phyloP scores from a whole-genome alignment of 2,888 invertebrate species.

The Lycaena phlaeas region DNA sequence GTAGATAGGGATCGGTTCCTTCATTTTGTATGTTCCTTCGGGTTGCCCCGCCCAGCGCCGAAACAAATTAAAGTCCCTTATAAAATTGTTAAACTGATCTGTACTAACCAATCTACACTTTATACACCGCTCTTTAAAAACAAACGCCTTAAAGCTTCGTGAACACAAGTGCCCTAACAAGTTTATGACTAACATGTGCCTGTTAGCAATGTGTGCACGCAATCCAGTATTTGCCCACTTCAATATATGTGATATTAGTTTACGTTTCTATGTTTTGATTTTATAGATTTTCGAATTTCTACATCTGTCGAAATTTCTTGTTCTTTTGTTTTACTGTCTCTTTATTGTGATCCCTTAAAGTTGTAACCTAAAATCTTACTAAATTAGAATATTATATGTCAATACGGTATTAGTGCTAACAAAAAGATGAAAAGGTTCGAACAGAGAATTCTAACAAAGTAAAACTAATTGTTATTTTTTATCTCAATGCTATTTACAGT shows the following conservation, averaged over 20 bases:
- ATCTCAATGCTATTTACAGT: conserved; percentile 28
- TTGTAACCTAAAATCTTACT: conserved; percentile 19
- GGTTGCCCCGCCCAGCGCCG: conserved; percentile 70
- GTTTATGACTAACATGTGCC: conserved; percentile 49
- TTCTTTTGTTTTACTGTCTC: conserved; percentile 42
- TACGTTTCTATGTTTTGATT: conserved; percentile 39
- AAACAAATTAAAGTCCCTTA: conserved; percentile 46
- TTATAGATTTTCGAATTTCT: conserved; percentile 48
- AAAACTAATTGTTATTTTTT: conserved; percentile 21
- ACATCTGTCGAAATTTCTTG: conserved; percentile 41
- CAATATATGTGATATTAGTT: conserved; percentile 68
- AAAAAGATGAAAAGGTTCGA: conserved; percentile 8
- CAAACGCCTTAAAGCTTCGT: conserved; percentile 32
- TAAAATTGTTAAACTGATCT: conserved; percentile 41
- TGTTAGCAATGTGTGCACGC: conserved; percentile 69
- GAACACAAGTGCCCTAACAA: conserved; percentile 43
- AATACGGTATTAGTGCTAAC: conserved; percentile 9
- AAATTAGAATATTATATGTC: conserved; percentile 3
- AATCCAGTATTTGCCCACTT: conserved; percentile 63
- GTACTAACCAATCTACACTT: conserved; percentile 39
- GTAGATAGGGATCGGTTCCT: conserved; percentile 50
- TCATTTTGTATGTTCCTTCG: conserved; percentile 31
- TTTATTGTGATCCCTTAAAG: conserved; percentile 18
- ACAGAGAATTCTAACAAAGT: conserved; percentile 26
- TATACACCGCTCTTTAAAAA: conserved; percentile 34